Evolutionary conservation across 2,888 invertebrate genomes (phyloP), one percentile per base, ranked within the genome.

Genomic region (Epinotia brunnichana): DNA sequence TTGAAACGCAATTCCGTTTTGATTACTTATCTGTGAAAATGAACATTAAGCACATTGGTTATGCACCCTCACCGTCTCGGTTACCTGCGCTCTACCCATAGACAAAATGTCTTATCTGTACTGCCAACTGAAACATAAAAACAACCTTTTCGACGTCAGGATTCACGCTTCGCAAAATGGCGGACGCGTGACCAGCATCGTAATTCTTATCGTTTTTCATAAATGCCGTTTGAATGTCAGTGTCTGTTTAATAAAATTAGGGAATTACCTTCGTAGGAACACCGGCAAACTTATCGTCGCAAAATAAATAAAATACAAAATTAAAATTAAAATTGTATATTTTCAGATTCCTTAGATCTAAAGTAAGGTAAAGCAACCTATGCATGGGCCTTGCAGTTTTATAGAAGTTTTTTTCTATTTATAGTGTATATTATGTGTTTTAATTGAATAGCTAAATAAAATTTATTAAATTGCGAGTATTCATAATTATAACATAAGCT

Each of bases 151-250:
- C 41, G 41, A 21, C 4, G 19, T 11, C 24, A 41, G 41, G 62
- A 35, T 87, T 88, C 87, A 87, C 87, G 89, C 87, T 87, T 81
- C 80, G 82, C 83, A 89, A 90, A 91, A 91, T 91, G 90, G 91
- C 90, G 83, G 90, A 83, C 86, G 85, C 91, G 90, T 90, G 90
- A 88, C 87, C 81, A 21, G 82, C 80, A 79, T 85, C 60, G 72
- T 74, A 75, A 82, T 78, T 72, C 67, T 72, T 72, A 72, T 72
- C 72, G 61, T 67, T 44, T 66, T 71, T 71, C 60, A 44, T 62
- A 73, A 69, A 68, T 69, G 62, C 69, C 73, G 53, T 63, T 73
- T 69, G 69, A 73, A 73, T 69, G 69, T 73, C 63, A 73, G 73
- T 69, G 68, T 62, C 56, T 68, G 39, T 62, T 68, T 69, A 69